A percentile compares a stretch with the other conserved stretches of the same genome.
Evolutionary conservation across 2,797 vertebrate species (phyloP).

Genomic region (Selene dorsalis): DNA sequence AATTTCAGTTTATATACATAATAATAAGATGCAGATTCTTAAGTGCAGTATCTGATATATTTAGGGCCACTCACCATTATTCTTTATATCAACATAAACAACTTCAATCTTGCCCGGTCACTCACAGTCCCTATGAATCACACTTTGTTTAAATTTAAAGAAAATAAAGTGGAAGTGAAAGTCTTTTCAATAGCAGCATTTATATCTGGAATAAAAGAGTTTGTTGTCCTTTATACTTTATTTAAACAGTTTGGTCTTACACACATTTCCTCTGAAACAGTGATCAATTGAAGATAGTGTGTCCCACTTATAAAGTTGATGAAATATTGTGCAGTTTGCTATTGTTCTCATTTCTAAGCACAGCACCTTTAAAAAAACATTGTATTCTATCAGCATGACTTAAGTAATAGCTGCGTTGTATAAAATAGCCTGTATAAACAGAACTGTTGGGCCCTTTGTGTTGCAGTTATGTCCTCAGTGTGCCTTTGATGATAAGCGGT

Average conservation of each 20-base stretch:
- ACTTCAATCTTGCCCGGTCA: background rate
- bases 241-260: background rate
- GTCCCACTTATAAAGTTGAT: slow-evolving; percentile 49
- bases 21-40: slow-evolving; percentile 16
- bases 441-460: slow-evolving; percentile 78
- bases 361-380: slow-evolving; percentile 46
- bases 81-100: background rate
- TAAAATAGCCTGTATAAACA: slow-evolving; percentile 53
- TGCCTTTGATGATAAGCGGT: slow-evolving; percentile 86
- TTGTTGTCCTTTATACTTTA: background rate
- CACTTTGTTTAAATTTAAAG: slow-evolving; percentile 1
- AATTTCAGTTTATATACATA: background rate
- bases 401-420: slow-evolving; percentile 49
- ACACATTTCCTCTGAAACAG: slow-evolving; percentile 12
- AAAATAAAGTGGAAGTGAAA: slow-evolving; percentile 27
- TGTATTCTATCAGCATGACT: slow-evolving; percentile 55
- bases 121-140: background rate
- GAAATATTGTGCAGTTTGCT: slow-evolving; percentile 43
- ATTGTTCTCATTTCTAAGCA: slow-evolving; percentile 53
- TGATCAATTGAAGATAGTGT: slow-evolving; percentile 3
- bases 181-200: background rate
- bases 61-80: background rate
- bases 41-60: background rate
- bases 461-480: slow-evolving; percentile 73
- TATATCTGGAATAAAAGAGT: slow-evolving; percentile 15